phyloP scores from a whole-genome alignment of 1,140 invertebrate species.

The Drosophila ohnishii region DNA sequence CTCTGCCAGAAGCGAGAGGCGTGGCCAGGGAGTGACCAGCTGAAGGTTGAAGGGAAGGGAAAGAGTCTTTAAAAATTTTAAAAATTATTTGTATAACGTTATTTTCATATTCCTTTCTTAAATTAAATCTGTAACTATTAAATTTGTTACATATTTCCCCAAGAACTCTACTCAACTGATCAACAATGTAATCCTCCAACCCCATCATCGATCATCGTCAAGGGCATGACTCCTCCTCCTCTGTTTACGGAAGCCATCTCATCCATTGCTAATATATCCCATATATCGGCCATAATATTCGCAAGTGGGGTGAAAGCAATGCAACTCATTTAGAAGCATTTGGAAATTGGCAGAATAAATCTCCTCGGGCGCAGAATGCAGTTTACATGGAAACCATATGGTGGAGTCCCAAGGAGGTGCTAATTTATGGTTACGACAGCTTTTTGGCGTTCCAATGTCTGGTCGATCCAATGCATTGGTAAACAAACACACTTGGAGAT shows the following conservation, averaged over 20 bases:
- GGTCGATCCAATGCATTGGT: slow-evolving; percentile 19
- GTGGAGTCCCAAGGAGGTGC: slow-evolving; percentile 63
- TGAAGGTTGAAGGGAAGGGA: neutral
- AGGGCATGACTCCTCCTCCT: slow-evolving; percentile 11
- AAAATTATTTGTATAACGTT: neutral
- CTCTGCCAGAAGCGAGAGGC: neutral
- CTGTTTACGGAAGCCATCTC: slow-evolving; percentile 45
- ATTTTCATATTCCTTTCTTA: neutral
- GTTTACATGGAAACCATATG: slow-evolving; percentile 68
- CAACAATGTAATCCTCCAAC: neutral
- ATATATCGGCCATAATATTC: slow-evolving; percentile 22
- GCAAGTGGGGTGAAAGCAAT: slow-evolving; percentile 14
- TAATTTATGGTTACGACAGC: slow-evolving; percentile 76
- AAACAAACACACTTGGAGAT: slow-evolving; percentile 19
- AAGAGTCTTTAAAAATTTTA: neutral
- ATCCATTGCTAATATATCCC: slow-evolving; percentile 25
- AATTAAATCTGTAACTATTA: neutral
- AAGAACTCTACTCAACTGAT: neutral
- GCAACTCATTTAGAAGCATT: slow-evolving; percentile 66
- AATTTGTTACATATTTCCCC: neutral
- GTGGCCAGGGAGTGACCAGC: slow-evolving; percentile 5
- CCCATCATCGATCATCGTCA: slow-evolving; percentile 33
- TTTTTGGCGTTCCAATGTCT: slow-evolving; percentile 58
- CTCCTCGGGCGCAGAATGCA: slow-evolving; percentile 64
- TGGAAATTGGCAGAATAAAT: slow-evolving; percentile 73